These are phyloP conservation scores for Dyspetes luteomarginatus DNA, from an alignment of 2,888 invertebrate genomes.

Conservation along the genomic window DNA sequence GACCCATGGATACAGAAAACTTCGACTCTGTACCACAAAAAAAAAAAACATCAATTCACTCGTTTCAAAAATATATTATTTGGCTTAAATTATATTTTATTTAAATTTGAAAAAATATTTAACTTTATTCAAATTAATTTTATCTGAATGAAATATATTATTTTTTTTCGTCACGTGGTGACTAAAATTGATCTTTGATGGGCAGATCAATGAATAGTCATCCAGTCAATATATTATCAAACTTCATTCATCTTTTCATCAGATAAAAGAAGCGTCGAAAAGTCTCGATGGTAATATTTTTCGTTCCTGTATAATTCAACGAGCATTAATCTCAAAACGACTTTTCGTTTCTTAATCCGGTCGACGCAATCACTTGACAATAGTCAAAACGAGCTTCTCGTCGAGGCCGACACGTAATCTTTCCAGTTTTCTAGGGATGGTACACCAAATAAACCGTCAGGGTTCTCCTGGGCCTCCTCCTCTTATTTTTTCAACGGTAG, in stretches of 20 bases:
- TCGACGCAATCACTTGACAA: constrained; percentile 32
- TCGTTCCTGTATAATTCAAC: not conserved
- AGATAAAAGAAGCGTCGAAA: not conserved
- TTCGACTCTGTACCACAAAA: constrained; percentile 18
- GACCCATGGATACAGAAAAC: not conserved
- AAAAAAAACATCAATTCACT: not conserved
- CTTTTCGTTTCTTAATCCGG: constrained; percentile 16
- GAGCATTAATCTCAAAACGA: constrained; percentile 27
- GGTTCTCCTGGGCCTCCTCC: not conserved
- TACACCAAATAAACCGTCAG: not conserved
- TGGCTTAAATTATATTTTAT: not conserved
- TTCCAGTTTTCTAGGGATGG: constrained; percentile 60
- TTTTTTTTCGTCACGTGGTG: too few relatives aligned
- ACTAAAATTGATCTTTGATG: too few relatives aligned
- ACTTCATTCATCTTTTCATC: not conserved
- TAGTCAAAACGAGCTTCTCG: constrained; percentile 39
- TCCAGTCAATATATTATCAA: not conserved
- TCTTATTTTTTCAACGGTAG: constrained; percentile 25
- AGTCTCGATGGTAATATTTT: not conserved
- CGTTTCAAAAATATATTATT: not conserved
- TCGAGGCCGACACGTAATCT: constrained; percentile 59
- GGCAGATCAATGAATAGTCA: too few relatives aligned
- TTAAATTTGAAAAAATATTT: too few relatives aligned
- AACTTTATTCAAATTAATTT: too few relatives aligned
- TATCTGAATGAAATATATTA: too few relatives aligned